These are phyloP conservation scores for Neosalanx taihuensis DNA, from an alignment of 2,797 vertebrate genomes.

Conservation along the genomic window DNA sequence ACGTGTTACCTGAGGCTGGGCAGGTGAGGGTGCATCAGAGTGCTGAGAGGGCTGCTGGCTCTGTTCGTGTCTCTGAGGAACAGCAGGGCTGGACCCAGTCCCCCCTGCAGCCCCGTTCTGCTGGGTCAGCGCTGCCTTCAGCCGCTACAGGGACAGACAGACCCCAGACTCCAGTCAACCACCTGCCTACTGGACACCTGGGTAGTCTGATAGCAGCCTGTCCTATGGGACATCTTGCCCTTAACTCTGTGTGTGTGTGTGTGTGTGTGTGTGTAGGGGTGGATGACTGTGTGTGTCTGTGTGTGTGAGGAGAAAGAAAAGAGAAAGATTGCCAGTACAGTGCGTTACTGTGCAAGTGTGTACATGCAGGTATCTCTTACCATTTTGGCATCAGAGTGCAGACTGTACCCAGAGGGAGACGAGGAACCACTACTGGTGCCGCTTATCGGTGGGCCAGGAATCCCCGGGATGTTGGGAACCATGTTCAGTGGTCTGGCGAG, in stretches of 20 bases:
- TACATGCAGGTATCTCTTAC: constrained; percentile 66
- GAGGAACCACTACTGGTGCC: constrained; percentile 78
- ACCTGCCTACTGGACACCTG: constrained; percentile 3
- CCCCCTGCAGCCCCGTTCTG: constrained; percentile 78
- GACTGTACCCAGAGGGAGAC: constrained; percentile 82
- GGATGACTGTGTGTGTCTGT: background rate
- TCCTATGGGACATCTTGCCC: background rate
- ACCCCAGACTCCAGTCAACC: constrained; percentile 3
- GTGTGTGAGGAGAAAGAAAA: constrained; percentile 4
- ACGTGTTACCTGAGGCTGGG: constrained; percentile 87
- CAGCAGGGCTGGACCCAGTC: constrained; percentile 81
- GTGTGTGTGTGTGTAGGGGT: constrained; percentile 5
- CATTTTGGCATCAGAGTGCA: constrained; percentile 87
- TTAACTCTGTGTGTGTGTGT: background rate
- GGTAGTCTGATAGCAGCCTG: background rate
- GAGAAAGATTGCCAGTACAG: no score
- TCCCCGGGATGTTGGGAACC: constrained; percentile 94
- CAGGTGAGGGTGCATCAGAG: constrained; percentile 90
- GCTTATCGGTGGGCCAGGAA: constrained; percentile 88
- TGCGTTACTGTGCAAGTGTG: background rate
- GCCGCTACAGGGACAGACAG: constrained; percentile 73
- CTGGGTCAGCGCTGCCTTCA: constrained; percentile 89
- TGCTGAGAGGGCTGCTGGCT: constrained; percentile 84
- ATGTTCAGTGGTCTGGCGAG: constrained; percentile 85
- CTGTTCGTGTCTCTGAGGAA: constrained; percentile 85